Base-by-base conservation (phyloP, 1,140 invertebrate genomes). In the Bombus cullumanus region DNA sequence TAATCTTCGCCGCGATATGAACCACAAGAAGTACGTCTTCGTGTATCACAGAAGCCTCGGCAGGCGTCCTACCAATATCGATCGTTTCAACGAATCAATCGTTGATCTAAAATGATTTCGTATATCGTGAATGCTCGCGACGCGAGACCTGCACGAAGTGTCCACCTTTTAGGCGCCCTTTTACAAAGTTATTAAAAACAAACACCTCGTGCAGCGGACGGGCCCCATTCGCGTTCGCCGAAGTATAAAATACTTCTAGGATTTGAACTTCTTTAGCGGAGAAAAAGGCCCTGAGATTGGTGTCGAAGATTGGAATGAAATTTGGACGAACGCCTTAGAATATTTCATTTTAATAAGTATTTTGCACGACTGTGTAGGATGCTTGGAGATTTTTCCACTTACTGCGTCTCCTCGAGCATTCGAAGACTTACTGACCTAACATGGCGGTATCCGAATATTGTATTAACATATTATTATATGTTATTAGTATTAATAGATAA, bases 1-100 rank as follows among this genome's bases (percentile, higher is more conserved):
- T 66, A 53, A 39, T 28, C 86, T 75, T 75, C 25, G 43, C 10
- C 43, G 34, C 78, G 72, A 66, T 25, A 12, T 64, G 59, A 83
- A 75, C 53, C 59, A 62, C 69, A 28, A 62, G 47, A 39, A 81
- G 37, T 59, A 81, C 64, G 22, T 69, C 82, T 77, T 77, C 82
- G 62, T 78, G 75, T 34, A 69, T 77, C 82, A 57, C 37, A 64
- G 81, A 64, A n/a, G 22, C 72, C 25, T 53, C 59, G 28, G 25
- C n/a, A 34, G 43, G 31, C 18, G 37, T 31, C n/a, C n/a, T 18
- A 28, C 28, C 25, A 39, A 78, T n/a, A 62, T 41, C n/a, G 28
- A 78, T 31, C 39, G 43, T n/a, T 34, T 71, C 34, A 68, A 68
- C 66, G 66, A 68, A 10, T 37, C 66, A 68, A 43, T 34, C 25